These are phyloP conservation scores for Lepeophtheirus salmonis DNA, from an alignment of 1,140 invertebrate species.

Conservation along the genomic window DNA sequence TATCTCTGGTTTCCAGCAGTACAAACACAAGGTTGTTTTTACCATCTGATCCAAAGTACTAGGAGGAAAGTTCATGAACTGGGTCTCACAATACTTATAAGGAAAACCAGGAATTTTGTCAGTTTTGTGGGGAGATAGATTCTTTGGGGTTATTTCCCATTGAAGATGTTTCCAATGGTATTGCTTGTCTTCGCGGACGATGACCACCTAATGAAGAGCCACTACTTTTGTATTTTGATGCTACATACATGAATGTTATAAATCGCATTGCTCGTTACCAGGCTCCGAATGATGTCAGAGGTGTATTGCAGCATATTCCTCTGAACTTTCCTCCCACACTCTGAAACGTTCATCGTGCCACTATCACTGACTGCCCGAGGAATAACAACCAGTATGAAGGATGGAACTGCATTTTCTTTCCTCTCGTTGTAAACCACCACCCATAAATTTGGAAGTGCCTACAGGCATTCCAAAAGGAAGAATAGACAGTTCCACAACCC, in stretches of 20 bases:
- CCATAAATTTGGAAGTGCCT: too few relatives aligned
- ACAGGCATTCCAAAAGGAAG: too few relatives aligned
- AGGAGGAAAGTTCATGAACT: not conserved
- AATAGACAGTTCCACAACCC: too few relatives aligned
- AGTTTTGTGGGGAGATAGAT: not conserved
- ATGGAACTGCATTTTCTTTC: too few relatives aligned
- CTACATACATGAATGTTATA: not conserved
- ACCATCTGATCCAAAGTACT: not conserved
- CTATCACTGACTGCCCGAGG: too few relatives aligned
- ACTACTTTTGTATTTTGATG: not conserved
- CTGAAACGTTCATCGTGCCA: too few relatives aligned
- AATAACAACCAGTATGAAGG: too few relatives aligned
- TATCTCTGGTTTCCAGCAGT: not conserved
- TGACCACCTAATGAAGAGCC: not conserved
- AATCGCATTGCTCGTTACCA: too few relatives aligned
- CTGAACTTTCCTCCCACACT: too few relatives aligned
- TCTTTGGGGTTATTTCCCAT: not conserved
- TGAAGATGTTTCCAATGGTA: not conserved
- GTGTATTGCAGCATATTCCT: too few relatives aligned
- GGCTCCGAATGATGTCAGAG: too few relatives aligned
- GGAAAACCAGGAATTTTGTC: not conserved
- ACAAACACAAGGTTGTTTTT: not conserved
- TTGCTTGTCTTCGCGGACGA: not conserved
- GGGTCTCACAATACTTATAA: not conserved
- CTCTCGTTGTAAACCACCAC: too few relatives aligned